Evolutionary conservation across 2,113 vertebrate species (phyloP).

Genomic region (Pseudopodoces humilis): DNA sequence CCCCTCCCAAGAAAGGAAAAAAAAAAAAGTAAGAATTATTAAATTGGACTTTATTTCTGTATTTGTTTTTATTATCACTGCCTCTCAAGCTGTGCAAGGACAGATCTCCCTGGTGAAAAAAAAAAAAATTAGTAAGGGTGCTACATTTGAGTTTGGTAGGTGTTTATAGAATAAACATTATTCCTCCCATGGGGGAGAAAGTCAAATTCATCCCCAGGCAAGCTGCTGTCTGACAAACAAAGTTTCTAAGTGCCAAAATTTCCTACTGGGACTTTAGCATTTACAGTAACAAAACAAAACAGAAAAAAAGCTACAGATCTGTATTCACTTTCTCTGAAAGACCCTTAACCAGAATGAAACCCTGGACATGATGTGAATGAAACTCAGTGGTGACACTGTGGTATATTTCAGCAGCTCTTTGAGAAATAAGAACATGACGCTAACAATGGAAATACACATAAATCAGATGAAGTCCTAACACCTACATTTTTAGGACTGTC

Average conservation of each 20-base stretch:
- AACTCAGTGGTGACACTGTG: neutral
- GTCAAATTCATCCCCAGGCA: slow-evolving; percentile 24
- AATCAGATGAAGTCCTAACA: neutral
- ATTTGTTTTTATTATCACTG: slow-evolving; percentile 9
- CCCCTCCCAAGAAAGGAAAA: neutral
- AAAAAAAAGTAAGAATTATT: neutral
- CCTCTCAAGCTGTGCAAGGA: slow-evolving; percentile 45
- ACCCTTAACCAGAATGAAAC: neutral
- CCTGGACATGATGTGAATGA: neutral
- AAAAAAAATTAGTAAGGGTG: neutral
- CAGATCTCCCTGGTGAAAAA: neutral
- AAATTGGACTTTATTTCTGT: neutral
- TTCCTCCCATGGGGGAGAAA: slow-evolving; percentile 19
- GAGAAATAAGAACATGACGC: neutral
- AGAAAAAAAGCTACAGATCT: neutral
- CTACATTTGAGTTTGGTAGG: slow-evolving; percentile 22
- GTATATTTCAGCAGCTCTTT: neutral
- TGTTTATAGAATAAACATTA: slow-evolving; percentile 58
- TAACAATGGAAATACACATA: neutral
- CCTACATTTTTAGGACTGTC: neutral
- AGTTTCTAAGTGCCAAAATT: slow-evolving; percentile 42
- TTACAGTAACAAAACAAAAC: neutral
- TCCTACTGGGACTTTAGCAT: slow-evolving; percentile 12
- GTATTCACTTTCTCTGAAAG: neutral
- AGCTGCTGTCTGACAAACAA: slow-evolving; percentile 40